These are phyloP conservation scores for Thaumetopoea pityocampa DNA, from an alignment of 1,140 invertebrate genomes.

Conservation along the genomic window DNA sequence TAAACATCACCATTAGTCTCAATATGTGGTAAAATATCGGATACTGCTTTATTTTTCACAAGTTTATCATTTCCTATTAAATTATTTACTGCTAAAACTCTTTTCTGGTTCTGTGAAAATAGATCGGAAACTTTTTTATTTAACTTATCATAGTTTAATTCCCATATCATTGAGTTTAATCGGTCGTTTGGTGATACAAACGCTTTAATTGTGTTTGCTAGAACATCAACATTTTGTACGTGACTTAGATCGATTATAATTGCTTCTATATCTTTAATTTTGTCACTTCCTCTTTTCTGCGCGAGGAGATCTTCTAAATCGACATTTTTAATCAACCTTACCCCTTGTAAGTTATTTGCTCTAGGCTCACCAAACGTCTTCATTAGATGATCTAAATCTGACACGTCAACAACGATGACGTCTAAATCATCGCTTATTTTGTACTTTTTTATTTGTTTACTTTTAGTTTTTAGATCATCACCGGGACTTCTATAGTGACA, in stretches of 20 bases:
- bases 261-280: conserved; percentile 1
- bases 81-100: not conserved
- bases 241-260: conserved; percentile 3
- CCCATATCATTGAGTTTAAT: too few species aligned
- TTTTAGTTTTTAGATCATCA: conserved; percentile 1
- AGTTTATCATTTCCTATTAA: not conserved
- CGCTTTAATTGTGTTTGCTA: conserved; percentile 4
- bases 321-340: not conserved
- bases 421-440: conserved; percentile 20
- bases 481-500: not conserved
- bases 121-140: too few species aligned
- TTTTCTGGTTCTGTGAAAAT: not conserved
- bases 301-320: not conserved
- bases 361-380: not conserved
- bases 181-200: too few species aligned
- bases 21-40: conserved; percentile 26
- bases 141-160: too few species aligned
- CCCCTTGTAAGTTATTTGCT: not conserved
- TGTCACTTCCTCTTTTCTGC: not conserved
- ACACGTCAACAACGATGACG: conserved; percentile 12
- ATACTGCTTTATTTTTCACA: not conserved
- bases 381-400: conserved; percentile 5
- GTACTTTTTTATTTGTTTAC: conserved; percentile 6
- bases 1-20: conserved; percentile 27
- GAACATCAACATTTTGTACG: not conserved